Evolutionary conservation across 1,140 invertebrate species (phyloP).

Genomic region (Trichomalopsis sarcophagae): DNA sequence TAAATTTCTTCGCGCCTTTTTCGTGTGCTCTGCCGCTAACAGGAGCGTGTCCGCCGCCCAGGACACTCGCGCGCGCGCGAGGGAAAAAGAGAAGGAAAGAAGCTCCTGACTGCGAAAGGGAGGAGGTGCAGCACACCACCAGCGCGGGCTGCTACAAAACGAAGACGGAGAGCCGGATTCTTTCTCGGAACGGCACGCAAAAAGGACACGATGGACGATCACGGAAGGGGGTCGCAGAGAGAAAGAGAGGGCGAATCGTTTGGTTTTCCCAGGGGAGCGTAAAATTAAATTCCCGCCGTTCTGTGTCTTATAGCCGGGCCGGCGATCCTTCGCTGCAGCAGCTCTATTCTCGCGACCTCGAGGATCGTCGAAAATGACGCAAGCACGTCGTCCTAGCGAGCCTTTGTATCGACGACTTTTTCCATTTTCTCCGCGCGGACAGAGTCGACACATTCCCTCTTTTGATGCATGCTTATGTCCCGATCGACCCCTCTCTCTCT

Average conservation of each 20-base stretch:
- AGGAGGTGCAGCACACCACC: not conserved
- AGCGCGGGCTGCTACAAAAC: not conserved
- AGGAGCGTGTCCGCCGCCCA: conserved; percentile 9
- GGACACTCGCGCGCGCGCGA: no score
- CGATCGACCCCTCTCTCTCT: not conserved
- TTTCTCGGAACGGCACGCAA: not conserved
- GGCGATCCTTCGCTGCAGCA: conserved; percentile 5
- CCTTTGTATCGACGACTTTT: not conserved
- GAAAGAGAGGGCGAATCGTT: conserved; percentile 60
- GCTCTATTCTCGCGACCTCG: not conserved
- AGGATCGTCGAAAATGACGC: conserved; percentile 12
- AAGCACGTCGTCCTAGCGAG: not conserved
- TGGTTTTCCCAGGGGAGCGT: conserved; percentile 65
- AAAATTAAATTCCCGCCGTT: conserved; percentile 67
- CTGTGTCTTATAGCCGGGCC: conserved; percentile 25
- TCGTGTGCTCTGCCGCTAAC: not conserved
- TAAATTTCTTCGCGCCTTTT: conserved; percentile 29
- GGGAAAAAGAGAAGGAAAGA: not conserved
- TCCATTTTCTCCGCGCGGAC: not conserved
- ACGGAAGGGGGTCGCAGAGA: conserved; percentile 43
- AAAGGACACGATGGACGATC: not conserved
- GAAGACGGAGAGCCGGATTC: not conserved
- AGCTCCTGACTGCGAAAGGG: not conserved
- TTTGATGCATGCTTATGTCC: not conserved
- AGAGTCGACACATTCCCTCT: not conserved